Percentiles rank a stretch among this genome's conserved stretches.
Conservation (phyloP, 2,797 vertebrate species). For the Acrossocheilus wenchowensis region DNA sequence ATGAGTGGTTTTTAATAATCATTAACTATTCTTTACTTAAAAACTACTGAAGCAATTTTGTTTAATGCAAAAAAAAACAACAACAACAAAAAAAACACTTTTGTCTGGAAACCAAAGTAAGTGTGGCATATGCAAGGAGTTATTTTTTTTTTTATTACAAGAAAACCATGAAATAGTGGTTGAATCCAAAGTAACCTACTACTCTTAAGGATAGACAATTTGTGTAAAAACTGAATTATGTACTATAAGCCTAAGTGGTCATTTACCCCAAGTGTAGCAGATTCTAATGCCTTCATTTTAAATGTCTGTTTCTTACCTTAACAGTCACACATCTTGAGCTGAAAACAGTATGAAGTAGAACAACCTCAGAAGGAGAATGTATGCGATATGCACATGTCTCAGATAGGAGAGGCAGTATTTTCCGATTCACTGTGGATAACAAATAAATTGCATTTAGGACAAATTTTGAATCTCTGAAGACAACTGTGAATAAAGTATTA, state of each 20-base stretch:
- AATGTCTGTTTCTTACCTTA: not conserved
- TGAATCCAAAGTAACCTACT: no score
- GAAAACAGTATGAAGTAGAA: conserved; percentile 64
- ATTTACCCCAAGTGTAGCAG: not conserved
- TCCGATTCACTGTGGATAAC: conserved; percentile 66
- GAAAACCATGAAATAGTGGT: no score
- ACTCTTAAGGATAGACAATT: not conserved
- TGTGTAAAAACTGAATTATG: not conserved
- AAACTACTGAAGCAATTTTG: no score
- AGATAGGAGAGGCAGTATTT: conserved; percentile 70
- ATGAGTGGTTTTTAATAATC: not conserved
- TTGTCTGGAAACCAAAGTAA: no score
- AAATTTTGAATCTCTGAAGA: not conserved
- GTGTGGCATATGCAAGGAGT: no score
- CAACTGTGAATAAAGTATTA: not conserved
- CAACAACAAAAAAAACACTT: no score
- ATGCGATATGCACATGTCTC: conserved; percentile 67
- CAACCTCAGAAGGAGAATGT: conserved; percentile 54
- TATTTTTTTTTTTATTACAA: no score
- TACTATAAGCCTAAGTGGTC: not conserved
- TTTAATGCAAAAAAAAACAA: no score
- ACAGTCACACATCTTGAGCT: conserved; percentile 36
- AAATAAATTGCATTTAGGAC: not conserved
- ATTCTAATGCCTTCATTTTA: not conserved
- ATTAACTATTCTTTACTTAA: not conserved